Base-by-base conservation (phyloP, 2,888 invertebrate genomes). In the Rhingia campestris region DNA sequence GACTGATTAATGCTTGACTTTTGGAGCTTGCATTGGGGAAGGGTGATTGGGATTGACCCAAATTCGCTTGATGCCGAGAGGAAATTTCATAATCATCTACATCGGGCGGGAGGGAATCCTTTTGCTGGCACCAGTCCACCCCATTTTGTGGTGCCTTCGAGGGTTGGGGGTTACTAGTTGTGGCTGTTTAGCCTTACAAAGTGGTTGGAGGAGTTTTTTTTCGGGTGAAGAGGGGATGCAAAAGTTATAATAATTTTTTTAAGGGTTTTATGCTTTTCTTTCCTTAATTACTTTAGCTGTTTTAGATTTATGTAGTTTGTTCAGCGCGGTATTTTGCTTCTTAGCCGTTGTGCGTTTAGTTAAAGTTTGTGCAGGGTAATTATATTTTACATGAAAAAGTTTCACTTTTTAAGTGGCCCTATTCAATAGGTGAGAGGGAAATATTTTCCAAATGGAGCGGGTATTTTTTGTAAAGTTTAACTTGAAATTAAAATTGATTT, bases 1-100 rank as follows among this genome's bases (percentile, higher is more conserved):
- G 80, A 75, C 80, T 81, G 80, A 81, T 81, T 81, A 81, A 81
- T 75, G 56, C 69, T 81, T 81, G 75, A 81, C 69, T 81, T 63
- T 80, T 49, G 41, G 37, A 41, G 33, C 75, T 74, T 47, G n/a
- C 12, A 12, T n/a, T 4, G 54, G 49, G 43, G 51, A 6, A 43
- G 37, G 37, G 41, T 61, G 63, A 74, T 63, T 74, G 74, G 49
- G 73, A 63, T 64, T 81, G 80, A 81, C 75, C 80, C 67, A 56
- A 61, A 74, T 80, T 80, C 45, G 39, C 49, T 67, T 67, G 61
- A 70, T 56, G 63, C 33, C 35, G 45, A 63, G 9, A 32, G 56
- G 54, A 67, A 63, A 69, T 45, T 45, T 33, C 39, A 49, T 69
- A 45, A 51, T 47, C 33, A 22, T 66, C 54, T 7, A 4, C 63